Evolutionary conservation across 2,888 invertebrate species (phyloP).

Genomic region (Lasioglossum vierecki): DNA sequence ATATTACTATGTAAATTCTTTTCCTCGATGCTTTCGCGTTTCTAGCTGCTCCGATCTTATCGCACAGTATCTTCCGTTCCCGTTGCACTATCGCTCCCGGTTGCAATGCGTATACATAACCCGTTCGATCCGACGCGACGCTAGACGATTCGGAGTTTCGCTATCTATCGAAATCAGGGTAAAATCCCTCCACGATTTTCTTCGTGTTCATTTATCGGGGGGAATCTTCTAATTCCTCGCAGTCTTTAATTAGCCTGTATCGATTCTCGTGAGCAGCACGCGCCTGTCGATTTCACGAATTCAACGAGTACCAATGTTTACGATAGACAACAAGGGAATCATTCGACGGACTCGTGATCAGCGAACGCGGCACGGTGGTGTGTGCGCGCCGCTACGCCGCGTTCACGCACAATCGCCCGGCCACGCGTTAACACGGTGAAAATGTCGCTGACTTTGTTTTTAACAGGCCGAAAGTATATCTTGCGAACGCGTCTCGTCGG

Average conservation of each 20-base stretch:
- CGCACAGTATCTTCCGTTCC: background rate
- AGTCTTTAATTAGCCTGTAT: slow-evolving; percentile 45
- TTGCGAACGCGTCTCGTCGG: background rate
- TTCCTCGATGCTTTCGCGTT: slow-evolving; percentile 6
- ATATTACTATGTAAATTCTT: slow-evolving; percentile 57
- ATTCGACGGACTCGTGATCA: slow-evolving; percentile 73
- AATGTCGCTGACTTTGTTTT: slow-evolving; percentile 67
- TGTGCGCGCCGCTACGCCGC: background rate
- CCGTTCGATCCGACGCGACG: background rate
- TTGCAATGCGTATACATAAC: slow-evolving; percentile 8
- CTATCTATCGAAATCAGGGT: background rate
- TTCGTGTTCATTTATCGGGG: slow-evolving; percentile 15
- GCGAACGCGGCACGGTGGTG: slow-evolving; percentile 32
- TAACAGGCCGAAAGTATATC: slow-evolving; percentile 23
- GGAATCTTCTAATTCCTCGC: slow-evolving; percentile 16
- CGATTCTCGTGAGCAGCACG: slow-evolving; percentile 42
- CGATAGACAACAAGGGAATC: slow-evolving; percentile 61
- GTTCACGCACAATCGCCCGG: slow-evolving; percentile 45
- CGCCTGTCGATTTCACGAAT: slow-evolving; percentile 52
- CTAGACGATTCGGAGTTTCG: background rate
- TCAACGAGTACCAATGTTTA: slow-evolving; percentile 47
- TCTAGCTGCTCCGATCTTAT: slow-evolving; percentile 36
- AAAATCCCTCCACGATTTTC: slow-evolving; percentile 20
- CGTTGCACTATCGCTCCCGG: slow-evolving; percentile 7
- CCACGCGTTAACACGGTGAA: slow-evolving; percentile 47